phyloP scores from a whole-genome alignment of 2,113 vertebrate genomes.

The Pleuronectes platessa region DNA sequence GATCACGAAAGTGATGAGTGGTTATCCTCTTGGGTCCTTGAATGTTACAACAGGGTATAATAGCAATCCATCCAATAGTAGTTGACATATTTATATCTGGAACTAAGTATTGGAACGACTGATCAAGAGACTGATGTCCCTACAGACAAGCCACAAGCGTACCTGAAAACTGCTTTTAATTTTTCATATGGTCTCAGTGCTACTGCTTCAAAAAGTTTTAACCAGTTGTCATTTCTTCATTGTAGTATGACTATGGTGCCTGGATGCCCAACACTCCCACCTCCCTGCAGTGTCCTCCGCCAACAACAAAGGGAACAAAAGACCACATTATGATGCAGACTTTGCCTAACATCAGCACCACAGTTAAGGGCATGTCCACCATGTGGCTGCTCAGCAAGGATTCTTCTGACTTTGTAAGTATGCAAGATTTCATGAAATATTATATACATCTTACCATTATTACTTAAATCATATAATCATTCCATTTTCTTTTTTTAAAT shows the following conservation, averaged over 20 bases:
- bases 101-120: neutral
- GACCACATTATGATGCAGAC: conserved; percentile 52
- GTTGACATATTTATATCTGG: neutral
- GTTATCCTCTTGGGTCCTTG: neutral
- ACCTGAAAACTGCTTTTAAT: neutral
- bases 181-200: too few species aligned
- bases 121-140: neutral
- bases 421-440: too few species aligned
- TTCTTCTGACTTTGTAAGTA: conserved; percentile 69
- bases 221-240: neutral
- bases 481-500: neutral
- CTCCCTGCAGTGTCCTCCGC: conserved; percentile 64
- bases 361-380: conserved; percentile 41
- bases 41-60: too few species aligned
- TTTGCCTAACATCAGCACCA: conserved; percentile 45
- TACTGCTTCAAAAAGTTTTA: neutral
- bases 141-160: neutral
- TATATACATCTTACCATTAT: neutral
- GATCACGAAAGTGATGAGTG: neutral
- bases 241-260: conserved; percentile 69
- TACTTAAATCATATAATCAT: neutral
- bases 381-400: conserved; percentile 65
- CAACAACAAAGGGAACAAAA: conserved; percentile 53
- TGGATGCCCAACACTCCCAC: conserved; percentile 74
- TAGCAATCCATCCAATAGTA: neutral